A percentile compares a stretch with the other conserved stretches of the same genome.
These are phyloP conservation scores for Papilio gigon DNA, from an alignment of 2,888 invertebrate species.

Conservation along the genomic window DNA sequence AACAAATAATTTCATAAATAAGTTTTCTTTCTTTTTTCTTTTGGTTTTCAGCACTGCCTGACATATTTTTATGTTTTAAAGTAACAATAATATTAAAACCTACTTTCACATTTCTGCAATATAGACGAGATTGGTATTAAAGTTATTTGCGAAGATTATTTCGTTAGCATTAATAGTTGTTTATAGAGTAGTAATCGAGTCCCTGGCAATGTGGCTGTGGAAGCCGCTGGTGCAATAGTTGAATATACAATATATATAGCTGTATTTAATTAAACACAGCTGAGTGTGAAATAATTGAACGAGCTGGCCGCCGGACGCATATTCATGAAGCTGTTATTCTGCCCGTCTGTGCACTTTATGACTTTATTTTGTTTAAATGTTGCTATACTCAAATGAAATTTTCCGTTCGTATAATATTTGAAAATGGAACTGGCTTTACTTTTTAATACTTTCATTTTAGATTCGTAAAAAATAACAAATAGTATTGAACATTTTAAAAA, in stretches of 20 bases:
- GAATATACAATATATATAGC: not conserved
- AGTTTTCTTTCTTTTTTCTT: no score
- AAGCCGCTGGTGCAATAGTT: not conserved
- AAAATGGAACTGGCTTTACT: no score
- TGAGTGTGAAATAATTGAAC: slow-evolving; percentile 34
- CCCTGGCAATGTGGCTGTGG: not conserved
- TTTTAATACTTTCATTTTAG: no score
- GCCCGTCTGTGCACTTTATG: not conserved
- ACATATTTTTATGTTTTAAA: no score
- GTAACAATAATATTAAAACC: not conserved
- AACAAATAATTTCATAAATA: no score
- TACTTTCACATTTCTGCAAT: not conserved
- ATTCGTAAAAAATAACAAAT: no score
- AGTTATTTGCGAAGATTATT: not conserved
- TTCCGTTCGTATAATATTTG: not conserved
- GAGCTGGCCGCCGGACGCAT: slow-evolving; percentile 22
- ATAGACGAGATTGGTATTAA: not conserved
- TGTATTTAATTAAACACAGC: slow-evolving; percentile 31
- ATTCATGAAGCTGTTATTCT: slow-evolving; percentile 31
- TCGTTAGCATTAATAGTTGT: not conserved
- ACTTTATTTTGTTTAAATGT: slow-evolving; percentile 12
- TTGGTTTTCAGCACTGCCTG: no score
- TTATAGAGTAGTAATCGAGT: not conserved
- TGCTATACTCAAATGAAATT: not conserved
- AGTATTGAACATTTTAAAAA: no score